A percentile compares a stretch with the other conserved stretches of the same genome.
These are phyloP conservation scores for Falcaria lacertinaria DNA, from an alignment of 2,888 invertebrate genomes.

Conservation along the genomic window DNA sequence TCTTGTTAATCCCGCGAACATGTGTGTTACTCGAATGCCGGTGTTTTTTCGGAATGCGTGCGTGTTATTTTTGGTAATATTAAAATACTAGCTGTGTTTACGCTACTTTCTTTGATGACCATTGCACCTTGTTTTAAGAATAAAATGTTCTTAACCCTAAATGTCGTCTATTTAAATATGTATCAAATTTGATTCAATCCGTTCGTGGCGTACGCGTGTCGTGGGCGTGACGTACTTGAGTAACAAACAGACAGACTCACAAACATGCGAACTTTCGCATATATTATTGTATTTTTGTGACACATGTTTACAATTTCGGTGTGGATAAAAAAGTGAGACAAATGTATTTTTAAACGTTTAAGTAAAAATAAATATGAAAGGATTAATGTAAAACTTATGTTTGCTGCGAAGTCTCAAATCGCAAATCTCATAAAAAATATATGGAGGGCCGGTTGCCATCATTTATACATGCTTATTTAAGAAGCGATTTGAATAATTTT, in stretches of 20 bases:
- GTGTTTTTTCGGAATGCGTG: slow-evolving; percentile 16
- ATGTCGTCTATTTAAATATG: too few species aligned
- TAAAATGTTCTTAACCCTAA: too few species aligned
- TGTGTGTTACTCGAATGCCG: slow-evolving; percentile 46
- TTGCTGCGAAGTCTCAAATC: neutral
- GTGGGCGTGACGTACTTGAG: too few species aligned
- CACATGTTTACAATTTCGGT: neutral
- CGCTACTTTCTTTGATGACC: too few species aligned
- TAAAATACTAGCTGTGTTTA: too few species aligned
- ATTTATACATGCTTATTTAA: slow-evolving; percentile 16
- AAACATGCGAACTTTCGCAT: too few species aligned
- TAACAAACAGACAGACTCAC: too few species aligned
- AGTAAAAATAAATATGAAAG: neutral
- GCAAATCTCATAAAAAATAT: neutral
- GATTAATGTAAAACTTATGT: neutral
- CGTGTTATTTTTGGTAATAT: slow-evolving; percentile 12
- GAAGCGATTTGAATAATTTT: neutral
- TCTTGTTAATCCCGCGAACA: slow-evolving; percentile 49
- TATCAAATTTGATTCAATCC: too few species aligned
- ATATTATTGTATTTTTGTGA: too few species aligned
- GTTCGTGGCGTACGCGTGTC: too few species aligned
- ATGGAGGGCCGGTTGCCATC: slow-evolving; percentile 7
- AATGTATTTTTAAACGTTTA: neutral
- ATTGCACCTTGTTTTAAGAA: too few species aligned
- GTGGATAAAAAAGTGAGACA: slow-evolving; percentile 1